phyloP scores from a whole-genome alignment of 2,888 invertebrate genomes.

The Cyrtodaria siliqua region DNA sequence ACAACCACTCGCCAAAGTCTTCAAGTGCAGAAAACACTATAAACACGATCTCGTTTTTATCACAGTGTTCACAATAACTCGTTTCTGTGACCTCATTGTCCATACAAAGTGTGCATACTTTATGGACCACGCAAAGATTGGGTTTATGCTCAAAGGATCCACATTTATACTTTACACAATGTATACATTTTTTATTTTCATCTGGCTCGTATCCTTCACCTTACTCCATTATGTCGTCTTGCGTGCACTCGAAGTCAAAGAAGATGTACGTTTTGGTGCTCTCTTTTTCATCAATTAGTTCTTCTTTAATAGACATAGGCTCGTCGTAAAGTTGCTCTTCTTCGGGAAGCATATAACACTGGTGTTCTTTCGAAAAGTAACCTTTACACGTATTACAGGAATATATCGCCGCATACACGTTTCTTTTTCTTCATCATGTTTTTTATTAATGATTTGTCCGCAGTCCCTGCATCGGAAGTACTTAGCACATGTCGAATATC shows the following conservation, averaged over 20 bases:
- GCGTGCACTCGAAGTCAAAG: slow-evolving; percentile 50
- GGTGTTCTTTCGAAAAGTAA: slow-evolving; percentile 31
- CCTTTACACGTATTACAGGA: slow-evolving; percentile 43
- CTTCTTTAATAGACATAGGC: not conserved
- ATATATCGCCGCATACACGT: slow-evolving; percentile 33
- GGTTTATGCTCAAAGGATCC: slow-evolving; percentile 31
- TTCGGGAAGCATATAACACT: slow-evolving; percentile 48
- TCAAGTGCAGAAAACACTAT: slow-evolving; percentile 13
- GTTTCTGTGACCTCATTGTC: slow-evolving; percentile 11
- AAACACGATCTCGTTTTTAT: slow-evolving; percentile 41
- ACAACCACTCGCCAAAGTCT: slow-evolving; percentile 54
- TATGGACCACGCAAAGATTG: slow-evolving; percentile 48
- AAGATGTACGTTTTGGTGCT: slow-evolving; percentile 29
- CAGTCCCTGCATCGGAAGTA: slow-evolving; percentile 41
- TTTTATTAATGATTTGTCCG: slow-evolving; percentile 23
- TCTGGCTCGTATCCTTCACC: slow-evolving; percentile 8
- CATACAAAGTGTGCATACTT: slow-evolving; percentile 38
- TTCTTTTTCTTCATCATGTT: slow-evolving; percentile 8
- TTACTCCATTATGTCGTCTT: slow-evolving; percentile 31
- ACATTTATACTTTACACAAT: slow-evolving; percentile 33
- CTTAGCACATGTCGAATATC: slow-evolving; percentile 33
- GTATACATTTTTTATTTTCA: not conserved
- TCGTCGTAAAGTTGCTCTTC: not conserved
- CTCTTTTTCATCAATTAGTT: not conserved
- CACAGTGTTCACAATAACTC: slow-evolving; percentile 31